Evolutionary conservation across 2,888 invertebrate genomes (phyloP).

Genomic region (Morpho helenor): DNA sequence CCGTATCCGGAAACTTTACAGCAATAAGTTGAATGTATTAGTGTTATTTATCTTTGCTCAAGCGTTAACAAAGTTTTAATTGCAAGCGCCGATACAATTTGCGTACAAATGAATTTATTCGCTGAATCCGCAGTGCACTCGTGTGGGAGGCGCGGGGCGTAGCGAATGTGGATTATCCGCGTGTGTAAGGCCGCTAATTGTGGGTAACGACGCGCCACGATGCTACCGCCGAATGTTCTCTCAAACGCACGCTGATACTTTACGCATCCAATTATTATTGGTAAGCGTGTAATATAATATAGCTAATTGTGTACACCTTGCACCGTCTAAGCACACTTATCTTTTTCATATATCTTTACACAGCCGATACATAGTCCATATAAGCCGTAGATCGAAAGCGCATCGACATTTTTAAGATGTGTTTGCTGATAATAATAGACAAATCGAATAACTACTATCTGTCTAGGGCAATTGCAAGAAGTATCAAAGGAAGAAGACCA

Average conservation of each 20-base stretch:
- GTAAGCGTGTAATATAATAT: too few relatives aligned
- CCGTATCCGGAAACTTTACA: constrained; percentile 71
- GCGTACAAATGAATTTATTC: constrained; percentile 79
- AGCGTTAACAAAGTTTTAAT: constrained; percentile 78
- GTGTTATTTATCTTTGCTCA: constrained; percentile 78
- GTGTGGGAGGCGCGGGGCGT: constrained; percentile 42
- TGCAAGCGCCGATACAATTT: constrained; percentile 79
- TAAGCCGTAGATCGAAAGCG: too few relatives aligned
- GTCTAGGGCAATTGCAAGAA: too few relatives aligned
- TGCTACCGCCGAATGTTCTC: constrained; percentile 21
- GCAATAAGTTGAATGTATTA: constrained; percentile 78
- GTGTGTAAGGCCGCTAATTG: constrained; percentile 73
- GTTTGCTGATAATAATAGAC: too few relatives aligned
- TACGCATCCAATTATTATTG: constrained; percentile 17
- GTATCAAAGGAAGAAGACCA: too few relatives aligned
- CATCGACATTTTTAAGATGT: too few relatives aligned
- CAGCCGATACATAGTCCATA: too few relatives aligned
- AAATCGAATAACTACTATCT: too few relatives aligned
- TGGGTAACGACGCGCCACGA: constrained; percentile 58
- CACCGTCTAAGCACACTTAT: too few relatives aligned
- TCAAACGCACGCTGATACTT: constrained; percentile 33
- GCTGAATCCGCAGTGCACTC: constrained; percentile 74
- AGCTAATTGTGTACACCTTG: too few relatives aligned
- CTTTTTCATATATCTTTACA: too few relatives aligned
- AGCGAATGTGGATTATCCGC: constrained; percentile 64